These are phyloP conservation scores for Terrapene triunguis DNA, from an alignment of 2,113 vertebrate genomes.

Conservation along the genomic window DNA sequence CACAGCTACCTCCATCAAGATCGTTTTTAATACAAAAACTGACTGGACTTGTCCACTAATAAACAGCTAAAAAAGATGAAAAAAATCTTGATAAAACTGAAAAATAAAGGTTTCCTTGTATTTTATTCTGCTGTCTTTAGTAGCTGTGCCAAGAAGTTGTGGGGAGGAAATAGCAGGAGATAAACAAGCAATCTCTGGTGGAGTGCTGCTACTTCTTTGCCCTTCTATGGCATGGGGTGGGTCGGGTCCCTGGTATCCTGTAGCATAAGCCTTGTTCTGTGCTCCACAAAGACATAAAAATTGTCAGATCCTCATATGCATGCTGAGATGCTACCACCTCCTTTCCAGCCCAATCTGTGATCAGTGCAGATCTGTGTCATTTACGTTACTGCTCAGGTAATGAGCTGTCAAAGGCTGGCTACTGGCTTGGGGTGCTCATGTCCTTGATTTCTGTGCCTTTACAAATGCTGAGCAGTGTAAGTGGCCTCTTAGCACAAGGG, in stretches of 20 bases:
- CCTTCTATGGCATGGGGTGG: no score
- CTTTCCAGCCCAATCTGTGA: not conserved
- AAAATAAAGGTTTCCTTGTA: conserved; percentile 88
- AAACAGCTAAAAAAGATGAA: conserved; percentile 71
- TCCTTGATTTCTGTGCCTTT: not conserved
- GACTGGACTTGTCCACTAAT: conserved; percentile 83
- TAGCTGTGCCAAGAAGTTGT: not conserved
- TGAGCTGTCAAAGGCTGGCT: no score
- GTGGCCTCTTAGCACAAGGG: no score
- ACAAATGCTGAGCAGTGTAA: not conserved
- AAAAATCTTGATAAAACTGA: conserved; percentile 81
- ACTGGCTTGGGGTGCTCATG: not conserved
- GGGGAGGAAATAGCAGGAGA: rapidly evolving
- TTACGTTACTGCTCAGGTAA: no score
- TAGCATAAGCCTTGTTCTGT: not conserved
- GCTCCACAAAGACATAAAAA: no score
- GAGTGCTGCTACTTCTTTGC: not conserved
- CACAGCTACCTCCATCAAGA: conserved; percentile 89
- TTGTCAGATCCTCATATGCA: no score
- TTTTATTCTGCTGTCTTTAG: conserved; percentile 69
- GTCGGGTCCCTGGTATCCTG: not conserved
- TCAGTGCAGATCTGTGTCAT: not conserved
- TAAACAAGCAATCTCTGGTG: not conserved
- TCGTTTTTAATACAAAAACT: conserved; percentile 89
- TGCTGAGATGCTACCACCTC: not conserved